Conservation (phyloP, 1,140 invertebrate species). For the Vanessa atalanta region DNA sequence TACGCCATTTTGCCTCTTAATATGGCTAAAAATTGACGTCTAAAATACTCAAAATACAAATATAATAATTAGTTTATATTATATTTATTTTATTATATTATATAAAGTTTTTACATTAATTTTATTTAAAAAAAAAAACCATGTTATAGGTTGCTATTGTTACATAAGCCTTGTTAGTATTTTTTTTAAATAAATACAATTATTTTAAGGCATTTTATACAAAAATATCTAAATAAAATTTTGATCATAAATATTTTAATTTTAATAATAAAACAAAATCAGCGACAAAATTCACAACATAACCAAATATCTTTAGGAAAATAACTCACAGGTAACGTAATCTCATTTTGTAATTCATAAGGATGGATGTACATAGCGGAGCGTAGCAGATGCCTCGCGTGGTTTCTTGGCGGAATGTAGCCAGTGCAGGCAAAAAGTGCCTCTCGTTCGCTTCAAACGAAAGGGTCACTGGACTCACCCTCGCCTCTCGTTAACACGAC, state of each 20-base stretch:
- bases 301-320: conserved; percentile 5
- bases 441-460: conserved; percentile 63
- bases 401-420: conserved; percentile 65
- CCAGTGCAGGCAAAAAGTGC: conserved; percentile 66
- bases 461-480: conserved; percentile 59
- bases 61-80: too few species aligned
- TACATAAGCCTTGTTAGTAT: too few species aligned
- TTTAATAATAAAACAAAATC: neutral
- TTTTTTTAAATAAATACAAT: too few species aligned
- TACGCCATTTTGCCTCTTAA: too few species aligned
- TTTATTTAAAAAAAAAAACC: too few species aligned
- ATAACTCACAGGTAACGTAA: conserved; percentile 5
- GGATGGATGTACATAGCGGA: conserved; percentile 38
- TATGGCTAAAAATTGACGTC: too few species aligned
- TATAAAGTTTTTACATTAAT: too few species aligned
- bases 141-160: too few species aligned
- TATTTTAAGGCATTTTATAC: too few species aligned
- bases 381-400: conserved; percentile 49
- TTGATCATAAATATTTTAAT: neutral
- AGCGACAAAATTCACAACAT: neutral
- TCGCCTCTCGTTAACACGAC: conserved; percentile 52
- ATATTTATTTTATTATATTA: too few species aligned
- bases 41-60: too few species aligned
- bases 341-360: neutral
- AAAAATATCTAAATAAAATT: too few species aligned